These are phyloP conservation scores for Myiopsitta monachus DNA, from an alignment of 2,113 vertebrate genomes.

Conservation along the genomic window DNA sequence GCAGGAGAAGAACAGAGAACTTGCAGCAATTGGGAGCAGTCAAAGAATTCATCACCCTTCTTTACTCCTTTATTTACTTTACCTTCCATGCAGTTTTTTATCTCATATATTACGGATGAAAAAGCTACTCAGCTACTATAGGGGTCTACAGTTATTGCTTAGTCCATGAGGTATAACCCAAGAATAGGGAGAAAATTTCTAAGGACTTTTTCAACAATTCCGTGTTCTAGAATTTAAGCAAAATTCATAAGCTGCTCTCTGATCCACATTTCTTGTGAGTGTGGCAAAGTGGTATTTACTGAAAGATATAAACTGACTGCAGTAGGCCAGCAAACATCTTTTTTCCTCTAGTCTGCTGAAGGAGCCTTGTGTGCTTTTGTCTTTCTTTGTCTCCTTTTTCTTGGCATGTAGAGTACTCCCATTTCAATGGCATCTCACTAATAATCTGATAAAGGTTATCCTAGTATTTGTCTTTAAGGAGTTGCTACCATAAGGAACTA, in stretches of 20 bases:
- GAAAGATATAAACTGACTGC: background rate
- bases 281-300: background rate
- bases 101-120: background rate
- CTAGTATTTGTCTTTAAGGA: background rate
- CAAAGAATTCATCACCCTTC: background rate
- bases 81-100: background rate
- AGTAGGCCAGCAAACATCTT: background rate
- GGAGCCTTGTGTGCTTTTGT: background rate
- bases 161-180: background rate
- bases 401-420: background rate
- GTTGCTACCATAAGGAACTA: background rate
- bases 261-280: background rate
- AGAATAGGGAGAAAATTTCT: background rate
- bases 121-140: background rate
- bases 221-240: background rate
- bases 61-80: background rate
- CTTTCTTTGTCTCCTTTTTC: background rate
- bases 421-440: background rate
- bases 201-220: background rate
- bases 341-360: background rate
- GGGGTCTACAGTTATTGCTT: background rate
- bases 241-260: background rate
- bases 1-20: background rate
- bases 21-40: background rate
- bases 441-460: background rate